phyloP scores from a whole-genome alignment of 2,888 invertebrate genomes.

The Eilema depressum region DNA sequence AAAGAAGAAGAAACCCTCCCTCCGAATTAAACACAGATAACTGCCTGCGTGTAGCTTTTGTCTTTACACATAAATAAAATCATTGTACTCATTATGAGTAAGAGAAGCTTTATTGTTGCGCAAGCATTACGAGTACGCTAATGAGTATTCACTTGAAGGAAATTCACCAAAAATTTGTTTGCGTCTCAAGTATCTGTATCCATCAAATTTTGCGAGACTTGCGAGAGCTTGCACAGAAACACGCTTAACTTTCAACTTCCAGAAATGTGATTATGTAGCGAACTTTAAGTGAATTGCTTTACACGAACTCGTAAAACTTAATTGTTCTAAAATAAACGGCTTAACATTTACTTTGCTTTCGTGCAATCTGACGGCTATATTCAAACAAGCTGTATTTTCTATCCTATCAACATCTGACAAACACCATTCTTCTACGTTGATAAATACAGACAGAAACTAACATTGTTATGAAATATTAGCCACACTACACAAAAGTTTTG shows the following conservation, averaged over 20 bases:
- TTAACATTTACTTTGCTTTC: slow-evolving; percentile 72
- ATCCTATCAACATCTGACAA: background rate
- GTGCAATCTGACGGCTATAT: slow-evolving; percentile 61
- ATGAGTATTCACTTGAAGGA: slow-evolving; percentile 58
- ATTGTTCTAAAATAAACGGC: slow-evolving; percentile 79
- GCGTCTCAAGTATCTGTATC: slow-evolving; percentile 59
- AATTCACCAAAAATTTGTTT: slow-evolving; percentile 58
- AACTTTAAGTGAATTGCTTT: slow-evolving; percentile 81
- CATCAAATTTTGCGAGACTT: slow-evolving; percentile 61
- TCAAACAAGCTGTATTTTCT: slow-evolving; percentile 1
- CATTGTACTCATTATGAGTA: slow-evolving; percentile 33
- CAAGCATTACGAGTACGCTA: slow-evolving; percentile 43
- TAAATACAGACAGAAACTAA: slow-evolving; percentile 47
- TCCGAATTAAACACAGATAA: background rate
- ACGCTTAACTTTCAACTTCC: slow-evolving; percentile 68
- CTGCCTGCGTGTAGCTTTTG: background rate
- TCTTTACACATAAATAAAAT: slow-evolving; percentile 5
- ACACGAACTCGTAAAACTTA: slow-evolving; percentile 78
- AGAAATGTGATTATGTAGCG: slow-evolving; percentile 78
- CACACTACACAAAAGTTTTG: slow-evolving; percentile 41
- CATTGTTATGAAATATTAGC: slow-evolving; percentile 53
- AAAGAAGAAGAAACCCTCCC: background rate
- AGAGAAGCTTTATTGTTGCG: slow-evolving; percentile 35
- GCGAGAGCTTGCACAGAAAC: slow-evolving; percentile 53
- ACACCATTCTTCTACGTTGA: slow-evolving; percentile 30